phyloP scores from a whole-genome alignment of 35 echinoderm and acorn worm species.

The Acanthaster planci region DNA sequence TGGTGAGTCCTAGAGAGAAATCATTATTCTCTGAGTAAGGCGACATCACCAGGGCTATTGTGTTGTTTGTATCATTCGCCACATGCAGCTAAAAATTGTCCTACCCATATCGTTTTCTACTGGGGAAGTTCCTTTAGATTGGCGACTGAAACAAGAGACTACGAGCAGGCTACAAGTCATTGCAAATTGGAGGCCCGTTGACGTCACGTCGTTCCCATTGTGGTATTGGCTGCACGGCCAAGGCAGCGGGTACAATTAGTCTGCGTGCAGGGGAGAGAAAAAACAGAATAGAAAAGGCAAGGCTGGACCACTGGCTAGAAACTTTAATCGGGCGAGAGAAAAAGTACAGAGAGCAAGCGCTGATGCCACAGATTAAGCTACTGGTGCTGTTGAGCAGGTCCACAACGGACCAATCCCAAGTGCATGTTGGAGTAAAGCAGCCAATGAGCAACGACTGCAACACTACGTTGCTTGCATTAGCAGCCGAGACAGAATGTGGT shows the following conservation, averaged over 20 bases:
- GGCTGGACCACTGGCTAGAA: not conserved
- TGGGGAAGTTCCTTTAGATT: too few relatives aligned
- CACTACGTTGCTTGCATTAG: not conserved
- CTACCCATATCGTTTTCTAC: too few relatives aligned
- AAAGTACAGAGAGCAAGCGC: not conserved
- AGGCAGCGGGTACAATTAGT: not conserved
- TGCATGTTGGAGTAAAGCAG: not conserved
- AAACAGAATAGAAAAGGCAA: not conserved
- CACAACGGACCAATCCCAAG: not conserved
- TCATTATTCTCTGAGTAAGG: too few relatives aligned
- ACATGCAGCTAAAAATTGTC: too few relatives aligned
- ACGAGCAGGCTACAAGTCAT: too few relatives aligned
- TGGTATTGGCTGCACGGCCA: slow-evolving; percentile 18
- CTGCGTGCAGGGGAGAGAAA: slow-evolving; percentile 1
- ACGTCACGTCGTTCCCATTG: slow-evolving; percentile 10
- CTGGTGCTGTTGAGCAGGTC: not conserved
- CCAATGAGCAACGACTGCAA: not conserved
- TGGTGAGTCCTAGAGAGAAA: too few relatives aligned
- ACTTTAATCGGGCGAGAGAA: not conserved
- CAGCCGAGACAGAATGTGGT: too few relatives aligned
- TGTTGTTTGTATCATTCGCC: too few relatives aligned
- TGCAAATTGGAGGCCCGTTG: not conserved
- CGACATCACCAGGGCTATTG: too few relatives aligned
- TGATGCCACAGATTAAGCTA: not conserved
- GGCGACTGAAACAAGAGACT: too few relatives aligned